Conservation (phyloP, 2,113 vertebrate genomes). For the Micromys minutus region DNA sequence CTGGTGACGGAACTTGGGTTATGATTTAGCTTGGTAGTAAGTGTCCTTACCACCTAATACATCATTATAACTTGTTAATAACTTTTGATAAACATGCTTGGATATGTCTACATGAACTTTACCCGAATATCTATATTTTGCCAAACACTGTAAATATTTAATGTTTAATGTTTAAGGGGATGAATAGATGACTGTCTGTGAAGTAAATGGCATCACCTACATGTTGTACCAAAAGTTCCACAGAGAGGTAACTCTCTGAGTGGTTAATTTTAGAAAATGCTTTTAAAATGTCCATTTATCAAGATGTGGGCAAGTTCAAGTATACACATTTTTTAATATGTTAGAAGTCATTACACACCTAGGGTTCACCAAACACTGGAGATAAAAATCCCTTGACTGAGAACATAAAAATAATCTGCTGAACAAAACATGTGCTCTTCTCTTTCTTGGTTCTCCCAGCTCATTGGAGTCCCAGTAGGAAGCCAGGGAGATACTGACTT, state of each 20-base stretch:
- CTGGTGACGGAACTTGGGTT: too few species aligned
- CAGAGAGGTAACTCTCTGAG: background rate
- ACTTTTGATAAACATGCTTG: background rate
- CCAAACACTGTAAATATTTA: background rate
- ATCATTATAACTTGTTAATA: background rate
- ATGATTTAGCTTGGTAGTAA: background rate
- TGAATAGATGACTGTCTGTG: background rate
- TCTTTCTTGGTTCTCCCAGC: background rate
- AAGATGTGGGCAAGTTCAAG: background rate
- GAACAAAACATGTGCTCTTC: background rate
- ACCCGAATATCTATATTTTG: background rate
- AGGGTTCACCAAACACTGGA: background rate
- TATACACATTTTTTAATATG: background rate
- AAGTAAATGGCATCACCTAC: too few species aligned
- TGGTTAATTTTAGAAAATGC: background rate
- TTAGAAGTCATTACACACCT: background rate
- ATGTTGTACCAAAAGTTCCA: background rate
- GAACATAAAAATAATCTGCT: background rate
- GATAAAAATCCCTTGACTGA: background rate
- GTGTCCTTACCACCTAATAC: background rate
- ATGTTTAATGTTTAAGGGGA: background rate
- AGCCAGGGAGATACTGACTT: background rate
- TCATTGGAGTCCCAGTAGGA: background rate
- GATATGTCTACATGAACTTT: constrained; percentile 1
- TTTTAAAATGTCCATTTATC: constrained; percentile 21